Base-by-base conservation (phyloP, 2,888 invertebrate genomes). In the Mellilla xanthometata region DNA sequence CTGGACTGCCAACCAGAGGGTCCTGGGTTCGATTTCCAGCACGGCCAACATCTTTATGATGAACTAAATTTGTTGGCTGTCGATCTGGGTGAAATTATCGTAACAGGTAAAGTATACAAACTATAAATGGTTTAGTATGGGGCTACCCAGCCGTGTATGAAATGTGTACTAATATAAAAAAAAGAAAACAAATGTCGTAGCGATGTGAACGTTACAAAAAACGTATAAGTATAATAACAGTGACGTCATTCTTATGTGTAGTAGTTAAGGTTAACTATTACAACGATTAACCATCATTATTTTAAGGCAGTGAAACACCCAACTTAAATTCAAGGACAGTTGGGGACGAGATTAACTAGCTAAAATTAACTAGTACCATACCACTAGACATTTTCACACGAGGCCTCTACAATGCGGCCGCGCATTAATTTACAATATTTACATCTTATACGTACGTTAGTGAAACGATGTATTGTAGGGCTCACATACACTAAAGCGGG, bases 281-380 rank as follows among this genome's bases (percentile, higher is more conserved):
- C 76, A 73, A 69, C 78, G 67, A 83, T 76, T 71, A 68, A 68
- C 74, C 54, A 73, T 56, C 74, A 83, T 82, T 80, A 86, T 68
- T 85, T 86, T 89, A 89, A 89, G 89, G 89, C 89, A 89, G 89
- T 89, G 89, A 88, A 83, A 89, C 85, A 83, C 86, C 89, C 89
- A 89, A 88, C 88, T 77, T 77, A 88, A 88, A 87, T 76, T 81
- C 74, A 79, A 88, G 86, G 85, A 83, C 79, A 81, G 89, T 88
- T 84, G 88, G 89, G 88, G 82, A 84, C 83, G 79, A 87, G 79
- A 85, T 88, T 88, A 87, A 85, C 88, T 89, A 88, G 89, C 89
- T 89, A 88, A 88, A 74, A 80, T 86, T 87, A 88, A 80, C 81
- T 85, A 80, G 83, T 84, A 81, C 78, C 72, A 81, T 87, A 87